phyloP scores from a whole-genome alignment of 2,888 invertebrate genomes.

The Dryadula phaetusa region DNA sequence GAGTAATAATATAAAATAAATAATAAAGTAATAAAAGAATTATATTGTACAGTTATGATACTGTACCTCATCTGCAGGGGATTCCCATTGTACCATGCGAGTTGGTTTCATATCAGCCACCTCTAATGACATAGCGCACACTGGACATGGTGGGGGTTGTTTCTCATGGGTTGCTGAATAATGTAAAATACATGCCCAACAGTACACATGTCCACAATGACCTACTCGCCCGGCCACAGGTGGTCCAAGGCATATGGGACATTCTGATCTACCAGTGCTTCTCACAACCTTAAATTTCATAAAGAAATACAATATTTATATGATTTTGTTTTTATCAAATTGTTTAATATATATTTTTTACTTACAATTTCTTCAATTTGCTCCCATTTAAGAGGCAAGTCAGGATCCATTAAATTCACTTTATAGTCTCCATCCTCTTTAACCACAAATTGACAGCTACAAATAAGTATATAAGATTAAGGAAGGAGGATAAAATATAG shows the following conservation, averaged over 20 bases:
- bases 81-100: conserved; percentile 69
- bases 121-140: conserved; percentile 93
- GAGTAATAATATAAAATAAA: too few relatives aligned
- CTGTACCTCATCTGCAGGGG: conserved; percentile 70
- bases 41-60: too few relatives aligned
- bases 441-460: conserved; percentile 97
- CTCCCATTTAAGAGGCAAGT: conserved; percentile 95
- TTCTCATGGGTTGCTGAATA: conserved; percentile 94
- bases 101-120: conserved; percentile 92
- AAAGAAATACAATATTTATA: conserved; percentile 9
- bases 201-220: conserved; percentile 97
- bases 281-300: conserved; percentile 64
- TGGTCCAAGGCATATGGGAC: conserved; percentile 96
- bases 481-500: not conserved
- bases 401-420: conserved; percentile 92
- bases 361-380: conserved; percentile 96
- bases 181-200: conserved; percentile 97
- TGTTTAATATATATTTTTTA: conserved; percentile 45
- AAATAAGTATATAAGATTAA: conserved; percentile 44
- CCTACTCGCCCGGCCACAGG: conserved; percentile 96
- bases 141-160: conserved; percentile 92
- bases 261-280: conserved; percentile 79
- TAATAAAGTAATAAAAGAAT: too few relatives aligned
- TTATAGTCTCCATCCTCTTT: conserved; percentile 91
- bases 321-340: too few relatives aligned